Evolutionary conservation across 2,888 invertebrate genomes (phyloP), one percentile per base, ranked within the genome.

Genomic region (Mesorhabditis sp.): DNA sequence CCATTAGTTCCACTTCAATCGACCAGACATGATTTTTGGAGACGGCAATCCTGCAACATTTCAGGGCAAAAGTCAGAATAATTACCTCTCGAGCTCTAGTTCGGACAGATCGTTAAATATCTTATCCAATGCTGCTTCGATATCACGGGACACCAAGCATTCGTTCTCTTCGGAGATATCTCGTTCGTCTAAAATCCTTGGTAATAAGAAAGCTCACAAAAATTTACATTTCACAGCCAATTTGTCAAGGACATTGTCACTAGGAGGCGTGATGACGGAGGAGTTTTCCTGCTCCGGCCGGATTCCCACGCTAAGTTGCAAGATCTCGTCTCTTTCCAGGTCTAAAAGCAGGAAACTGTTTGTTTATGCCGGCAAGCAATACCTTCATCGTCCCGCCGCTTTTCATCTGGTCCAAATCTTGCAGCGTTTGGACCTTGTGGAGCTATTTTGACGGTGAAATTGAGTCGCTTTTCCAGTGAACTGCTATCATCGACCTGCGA

Each of bases 81-180:
- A n/a, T 50, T n/a, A 50, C 58, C 58, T 50, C 10, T n/a, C n/a
- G 58, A 50, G n/a, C 7, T 50, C n/a, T 1, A 50, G n/a, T 13
- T 50, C 58, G 7, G 58, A 50, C 58, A 50, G n/a, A 13, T n/a
- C 10, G n/a, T 50, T 50, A n/a, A 50, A 50, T 13, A 50, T 50
- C n/a, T 50, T 50, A n/a, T 50, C 58, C n/a, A 50, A n/a, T n/a
- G 58, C n/a, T 50, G 10, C n/a, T 50, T 50, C 58, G 58, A 50
- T 50, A 10, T 50, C 58, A n/a, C 58, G 10, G 58, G 58, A 13
- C n/a, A 50, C 58, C 10, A 10, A 13, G n/a, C n/a, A n/a, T n/a
- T 50, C 58, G 58, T n/a, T 50, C n/a, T 50, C 58, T n/a, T 50
- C 58, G n/a, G 58, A 10, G 58, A 50, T 50, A 1, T 50, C 58